Base-by-base conservation (phyloP, 2,888 invertebrate genomes). In the Drosophila silvestris region DNA sequence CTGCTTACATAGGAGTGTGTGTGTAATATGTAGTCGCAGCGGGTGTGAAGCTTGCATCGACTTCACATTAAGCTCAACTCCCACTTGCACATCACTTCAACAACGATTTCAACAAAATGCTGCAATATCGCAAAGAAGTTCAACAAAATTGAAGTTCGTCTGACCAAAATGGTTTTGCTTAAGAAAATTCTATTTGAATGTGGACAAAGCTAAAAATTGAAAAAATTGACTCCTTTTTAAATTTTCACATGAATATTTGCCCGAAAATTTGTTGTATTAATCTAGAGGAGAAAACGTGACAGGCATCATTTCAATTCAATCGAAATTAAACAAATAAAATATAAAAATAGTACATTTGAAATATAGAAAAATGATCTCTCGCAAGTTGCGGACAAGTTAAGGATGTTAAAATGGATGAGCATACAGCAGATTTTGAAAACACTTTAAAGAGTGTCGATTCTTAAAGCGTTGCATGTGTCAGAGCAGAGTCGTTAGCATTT, bases 401-500 rank as follows among this genome's bases (percentile, higher is more conserved):
- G 12, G 12, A 14, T 26, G 26, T 5, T 16, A 0, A 26, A 26
- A 16, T 26, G 9, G 16, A 16, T 47, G 22, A 14, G 22, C 44
- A 22, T 22, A 4, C 2, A 2, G 14, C 14, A 14, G 7, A 9
- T 26, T 16, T 47, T 16, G 26, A 22, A 47, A 9, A 1, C 7
- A 47, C 16, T 47, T 47, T 47, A 47, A 74, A 65, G 77, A 51
- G 60, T 16, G 61, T 47, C 35, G 51, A 56, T 50, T 59, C 41
- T 68, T 64, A 59, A 68, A 52, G 70, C n/a, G 44, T 22, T 44
- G 51, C 63, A 76, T 75, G 66, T 62, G 70, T 59, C 68, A 50
- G 54, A 65, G 73, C 64, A 60, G 73, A 77, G 79, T 79, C 79
- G 72, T 79, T 79, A 77, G 81, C 67, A 70, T 69, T 35, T 58